Percentiles rank a stretch among this genome's conserved stretches.
These are phyloP conservation scores for Salmo trutta DNA, from an alignment of 2,797 vertebrate genomes.

Conservation along the genomic window DNA sequence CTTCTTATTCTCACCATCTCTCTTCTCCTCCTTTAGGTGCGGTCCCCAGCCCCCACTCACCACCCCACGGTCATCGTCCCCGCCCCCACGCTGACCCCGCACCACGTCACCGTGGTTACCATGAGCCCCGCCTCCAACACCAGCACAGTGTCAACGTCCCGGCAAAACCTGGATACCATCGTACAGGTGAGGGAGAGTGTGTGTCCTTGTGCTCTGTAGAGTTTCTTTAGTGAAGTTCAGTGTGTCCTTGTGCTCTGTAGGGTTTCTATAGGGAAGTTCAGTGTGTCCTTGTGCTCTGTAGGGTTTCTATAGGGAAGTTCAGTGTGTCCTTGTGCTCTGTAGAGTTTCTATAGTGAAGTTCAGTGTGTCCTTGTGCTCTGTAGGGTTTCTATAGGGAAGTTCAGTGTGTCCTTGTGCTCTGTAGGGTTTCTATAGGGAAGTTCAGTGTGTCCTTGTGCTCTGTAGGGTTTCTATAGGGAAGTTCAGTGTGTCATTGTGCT, in stretches of 20 bases:
- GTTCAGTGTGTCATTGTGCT: neutral
- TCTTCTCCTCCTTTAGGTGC: slow-evolving; percentile 72
- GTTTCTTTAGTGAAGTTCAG: neutral
- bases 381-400: neutral
- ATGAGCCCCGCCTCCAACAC: slow-evolving; percentile 92
- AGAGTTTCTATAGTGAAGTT: too few species aligned
- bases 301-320: neutral
- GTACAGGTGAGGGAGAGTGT: slow-evolving; percentile 84
- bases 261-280: neutral
- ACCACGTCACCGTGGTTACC: slow-evolving; percentile 95
- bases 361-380: neutral
- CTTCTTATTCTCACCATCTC: neutral
- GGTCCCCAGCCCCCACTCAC: slow-evolving; percentile 89
- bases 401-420: neutral
- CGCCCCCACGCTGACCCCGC: slow-evolving; percentile 79
- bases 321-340: neutral
- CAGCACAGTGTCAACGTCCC: slow-evolving; percentile 94
- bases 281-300: neutral
- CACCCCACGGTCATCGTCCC: slow-evolving; percentile 97
- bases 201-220: neutral
- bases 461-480: neutral
- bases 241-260: neutral
- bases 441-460: neutral
- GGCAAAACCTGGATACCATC: slow-evolving; percentile 98
- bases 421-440: too few species aligned